phyloP scores from a whole-genome alignment of 2,888 invertebrate genomes.

The Scotopteryx bipunctaria region DNA sequence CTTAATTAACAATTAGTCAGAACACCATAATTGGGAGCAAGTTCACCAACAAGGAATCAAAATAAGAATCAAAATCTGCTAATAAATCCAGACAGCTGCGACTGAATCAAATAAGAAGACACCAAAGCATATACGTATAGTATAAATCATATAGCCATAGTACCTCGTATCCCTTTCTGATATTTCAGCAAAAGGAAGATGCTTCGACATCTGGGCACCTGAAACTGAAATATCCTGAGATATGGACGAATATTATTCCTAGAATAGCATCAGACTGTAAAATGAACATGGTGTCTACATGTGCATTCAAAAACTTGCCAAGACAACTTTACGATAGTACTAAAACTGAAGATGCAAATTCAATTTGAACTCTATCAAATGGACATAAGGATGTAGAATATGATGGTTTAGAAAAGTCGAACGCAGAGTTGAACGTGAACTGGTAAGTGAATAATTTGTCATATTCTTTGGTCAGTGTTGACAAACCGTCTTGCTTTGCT shows the following conservation, averaged over 20 bases:
- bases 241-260: conserved; percentile 77
- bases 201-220: conserved; percentile 79
- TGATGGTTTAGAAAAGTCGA: conserved; percentile 11
- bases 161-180: conserved; percentile 29
- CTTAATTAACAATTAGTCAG: conserved; percentile 71
- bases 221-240: conserved; percentile 72
- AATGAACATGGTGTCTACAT: conserved; percentile 76
- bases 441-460: conserved; percentile 74
- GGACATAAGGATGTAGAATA: conserved; percentile 31
- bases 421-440: conserved; percentile 37
- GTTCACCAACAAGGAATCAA: conserved; percentile 57
- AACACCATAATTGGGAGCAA: conserved; percentile 67
- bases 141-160: background rate
- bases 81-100: conserved; percentile 72
- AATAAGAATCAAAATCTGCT: conserved; percentile 37
- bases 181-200: conserved; percentile 57
- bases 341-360: conserved; percentile 18
- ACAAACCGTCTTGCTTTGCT: conserved; percentile 71
- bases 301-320: conserved; percentile 72
- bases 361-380: conserved; percentile 41
- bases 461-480: conserved; percentile 69
- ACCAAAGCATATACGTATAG: conserved; percentile 45
- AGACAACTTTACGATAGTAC: conserved; percentile 43
- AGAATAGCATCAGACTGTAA: conserved; percentile 82
- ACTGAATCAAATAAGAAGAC: conserved; percentile 64